Evolutionary conservation across 2,888 invertebrate genomes (phyloP).

Genomic region (Prenolepis imparis): DNA sequence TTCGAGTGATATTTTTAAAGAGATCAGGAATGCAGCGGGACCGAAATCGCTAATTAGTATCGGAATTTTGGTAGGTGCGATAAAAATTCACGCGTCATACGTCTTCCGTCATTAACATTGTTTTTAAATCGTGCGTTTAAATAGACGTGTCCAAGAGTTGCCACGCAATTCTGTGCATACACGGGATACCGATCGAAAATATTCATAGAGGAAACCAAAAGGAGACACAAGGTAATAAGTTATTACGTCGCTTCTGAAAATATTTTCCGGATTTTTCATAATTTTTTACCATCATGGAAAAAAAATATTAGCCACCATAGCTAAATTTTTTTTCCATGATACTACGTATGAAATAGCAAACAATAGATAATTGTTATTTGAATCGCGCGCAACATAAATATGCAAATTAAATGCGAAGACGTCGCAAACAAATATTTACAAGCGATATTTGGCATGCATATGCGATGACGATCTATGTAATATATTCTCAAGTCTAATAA

Average conservation of each 20-base stretch:
- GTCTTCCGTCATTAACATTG: slow-evolving; percentile 29
- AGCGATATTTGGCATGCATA: slow-evolving; percentile 5
- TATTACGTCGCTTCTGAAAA: slow-evolving; percentile 18
- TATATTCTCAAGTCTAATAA: background rate
- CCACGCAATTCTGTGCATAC: slow-evolving; percentile 36
- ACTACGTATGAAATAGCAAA: background rate
- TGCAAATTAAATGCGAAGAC: background rate
- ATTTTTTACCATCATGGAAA: background rate
- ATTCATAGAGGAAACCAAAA: slow-evolving; percentile 14
- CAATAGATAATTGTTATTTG: slow-evolving; percentile 17
- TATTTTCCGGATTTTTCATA: background rate
- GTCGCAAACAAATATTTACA: slow-evolving; percentile 10
- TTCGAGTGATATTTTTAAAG: background rate
- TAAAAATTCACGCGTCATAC: background rate
- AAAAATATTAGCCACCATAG: no score
- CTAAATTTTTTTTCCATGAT: no score
- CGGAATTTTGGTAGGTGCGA: slow-evolving; percentile 24
- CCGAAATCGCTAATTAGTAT: slow-evolving; percentile 18
- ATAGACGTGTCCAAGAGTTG: slow-evolving; percentile 28
- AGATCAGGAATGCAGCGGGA: background rate
- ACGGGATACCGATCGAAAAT: slow-evolving; percentile 37
- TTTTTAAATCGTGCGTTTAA: slow-evolving; percentile 39
- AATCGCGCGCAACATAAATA: background rate
- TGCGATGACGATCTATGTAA: background rate
- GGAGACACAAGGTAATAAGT: slow-evolving; percentile 1